These are phyloP conservation scores for Elgaria multicarinata DNA, from an alignment of 2,113 vertebrate species.

Conservation along the genomic window DNA sequence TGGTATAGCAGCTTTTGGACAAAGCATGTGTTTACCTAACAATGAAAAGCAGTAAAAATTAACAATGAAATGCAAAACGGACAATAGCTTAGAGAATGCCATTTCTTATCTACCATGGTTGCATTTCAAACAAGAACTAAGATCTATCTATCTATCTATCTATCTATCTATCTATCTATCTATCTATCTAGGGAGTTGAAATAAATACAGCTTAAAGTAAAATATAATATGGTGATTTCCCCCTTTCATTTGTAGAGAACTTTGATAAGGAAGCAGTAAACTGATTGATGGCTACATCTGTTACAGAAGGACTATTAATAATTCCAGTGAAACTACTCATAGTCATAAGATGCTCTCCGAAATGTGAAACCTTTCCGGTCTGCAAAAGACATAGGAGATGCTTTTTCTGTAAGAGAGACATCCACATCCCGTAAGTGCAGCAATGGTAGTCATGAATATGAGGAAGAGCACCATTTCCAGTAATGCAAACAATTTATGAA, in stretches of 20 bases:
- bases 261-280: slow-evolving; percentile 35
- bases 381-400: slow-evolving; percentile 48
- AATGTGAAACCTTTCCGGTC: slow-evolving; percentile 61
- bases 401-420: slow-evolving; percentile 6
- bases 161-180: background rate
- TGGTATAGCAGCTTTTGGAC: background rate
- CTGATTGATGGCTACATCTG: slow-evolving; percentile 74
- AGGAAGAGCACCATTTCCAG: background rate
- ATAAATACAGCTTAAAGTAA: background rate
- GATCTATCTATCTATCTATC: background rate
- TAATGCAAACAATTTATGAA: background rate
- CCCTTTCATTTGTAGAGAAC: slow-evolving; percentile 24
- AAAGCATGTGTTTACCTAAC: background rate
- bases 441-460: background rate
- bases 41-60: background rate
- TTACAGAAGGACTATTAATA: slow-evolving; percentile 38
- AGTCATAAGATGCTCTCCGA: slow-evolving; percentile 60
- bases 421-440: background rate
- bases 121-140: background rate
- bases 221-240: slow-evolving; percentile 4
- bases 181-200: background rate
- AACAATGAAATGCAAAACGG: background rate
- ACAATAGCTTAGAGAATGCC: too few relatives aligned
- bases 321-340: slow-evolving; percentile 34
- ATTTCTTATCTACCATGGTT: background rate